Evolutionary conservation across 92 coral and sea anemone species (phyloP), one percentile per base, ranked within the genome.

Genomic region (Metridium senile): DNA sequence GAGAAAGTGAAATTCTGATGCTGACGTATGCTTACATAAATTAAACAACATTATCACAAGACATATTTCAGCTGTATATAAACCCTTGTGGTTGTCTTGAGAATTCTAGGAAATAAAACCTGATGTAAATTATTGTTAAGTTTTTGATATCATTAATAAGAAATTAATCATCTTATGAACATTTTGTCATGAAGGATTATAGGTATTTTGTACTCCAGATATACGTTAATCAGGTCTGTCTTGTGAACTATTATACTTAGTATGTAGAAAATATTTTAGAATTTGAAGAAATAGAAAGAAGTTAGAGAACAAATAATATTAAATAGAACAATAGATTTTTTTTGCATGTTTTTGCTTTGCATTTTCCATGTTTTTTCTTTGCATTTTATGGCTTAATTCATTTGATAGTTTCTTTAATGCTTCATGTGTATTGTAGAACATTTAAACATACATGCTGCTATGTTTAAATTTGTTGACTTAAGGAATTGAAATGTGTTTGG

Each of bases 1-100:
- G 49, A 28, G 71, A 66, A 66, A 66, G 71, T 66, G 71, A 66
- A 66, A 31, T 34, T 26, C 17, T 13, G 1, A 62, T 32, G 27
- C 32, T 62, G 32, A 27, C 6, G 32, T 2, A 25, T 28, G 1
- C 62, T 47, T 57, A 19, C 68, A 62, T 8, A 22, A 25, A 19
- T 25, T 62, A 22, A 11, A 62, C 25, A 33, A 62, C 9, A 20
- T 16, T 28, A 30, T 63, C 69, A 63, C 43, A 28, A 63, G 69
- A 63, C 69, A 22, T 59, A 3, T 19, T 22, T 7, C 16, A n/a
- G 1, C 6, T 11, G 59, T 8, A 45, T 7, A 53, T 11, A 53
- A 53, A 53, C 59, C 59, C n/a, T n/a, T n/a, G n/a, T 7, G 21
- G 59, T 53, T 53, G 21, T 7, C 59, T 53, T 6, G 4, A 11